Evolutionary conservation across 2,113 vertebrate genomes (phyloP), one percentile per base, ranked within the genome.

Genomic region (Cephalopholis sonnerati): DNA sequence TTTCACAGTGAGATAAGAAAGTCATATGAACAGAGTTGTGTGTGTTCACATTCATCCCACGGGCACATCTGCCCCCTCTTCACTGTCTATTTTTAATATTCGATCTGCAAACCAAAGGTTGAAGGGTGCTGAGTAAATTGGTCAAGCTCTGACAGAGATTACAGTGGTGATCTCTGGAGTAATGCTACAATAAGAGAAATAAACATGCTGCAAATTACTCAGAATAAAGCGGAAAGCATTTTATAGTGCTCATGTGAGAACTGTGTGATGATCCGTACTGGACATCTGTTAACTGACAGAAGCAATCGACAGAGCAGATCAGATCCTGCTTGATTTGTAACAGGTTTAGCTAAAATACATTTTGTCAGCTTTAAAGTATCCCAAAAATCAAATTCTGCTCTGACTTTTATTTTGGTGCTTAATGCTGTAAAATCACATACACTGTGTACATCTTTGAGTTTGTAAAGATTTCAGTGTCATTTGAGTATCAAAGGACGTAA

Each of bases 241-340:
- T 74, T 24, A 78, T 65, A 29, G 64, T 24, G 44, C 16, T 64
- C 59, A 61, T 79, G 50, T 73, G 78, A 84, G 76, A 55, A 58
- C 12, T 68, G 76, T 62, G 59, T 46, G 63, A 44, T 68, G 46
- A 50, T 85, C 67, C 54, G 70, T 53, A 15, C 10, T 18, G 71
- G 67, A 84, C 84, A 88, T 74, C 84, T 87, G 85, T 77, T 69
- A 78, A 41, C 68, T 79, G 67, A 62, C 77, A 82, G 48, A 78
- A 88, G 64, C 41, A 67, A 71, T 89, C 58, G 66, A 57, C 77
- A 69, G 50, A 76, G 44, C 41, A 81, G 59, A 70, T 79, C 36
- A 75, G 66, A 25, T 75, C 70, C 79, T 71, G 72, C 84, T 79
- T 89, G 18, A 78, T 83, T 66, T 84, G 39, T 76, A 79, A 78